phyloP scores from a whole-genome alignment of 2,113 vertebrate species.

The Phyllopteryx taeniolatus region DNA sequence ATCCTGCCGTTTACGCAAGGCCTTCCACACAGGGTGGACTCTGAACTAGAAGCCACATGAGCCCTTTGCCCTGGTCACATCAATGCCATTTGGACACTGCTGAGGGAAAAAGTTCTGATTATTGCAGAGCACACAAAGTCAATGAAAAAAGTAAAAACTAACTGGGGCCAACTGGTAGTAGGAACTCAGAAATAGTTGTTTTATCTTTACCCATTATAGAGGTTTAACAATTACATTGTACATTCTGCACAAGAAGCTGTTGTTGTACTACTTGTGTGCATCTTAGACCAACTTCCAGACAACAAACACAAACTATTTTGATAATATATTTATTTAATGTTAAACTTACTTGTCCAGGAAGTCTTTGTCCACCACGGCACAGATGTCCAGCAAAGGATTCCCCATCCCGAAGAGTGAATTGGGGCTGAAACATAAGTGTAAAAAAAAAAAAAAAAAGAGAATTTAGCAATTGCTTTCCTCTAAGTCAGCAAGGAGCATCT shows the following conservation, averaged over 20 bases:
- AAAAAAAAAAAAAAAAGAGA: not conserved
- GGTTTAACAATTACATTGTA: constrained; percentile 1
- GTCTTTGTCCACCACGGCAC: constrained; percentile 92
- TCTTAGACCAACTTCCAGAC: not conserved
- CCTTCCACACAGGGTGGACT: constrained; percentile 42
- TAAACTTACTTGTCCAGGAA: constrained; percentile 92
- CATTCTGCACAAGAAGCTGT: not conserved
- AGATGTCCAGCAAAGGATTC: constrained; percentile 95
- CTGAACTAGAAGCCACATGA: constrained; percentile 30
- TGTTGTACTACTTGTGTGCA: too few species aligned
- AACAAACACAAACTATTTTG: not conserved
- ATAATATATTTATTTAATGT: not conserved
- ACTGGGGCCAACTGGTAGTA: not conserved
- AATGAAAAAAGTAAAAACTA: not conserved
- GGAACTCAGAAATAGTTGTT: not conserved
- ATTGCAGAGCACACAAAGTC: not conserved
- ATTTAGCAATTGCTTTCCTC: not conserved
- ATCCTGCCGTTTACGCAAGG: constrained; percentile 50
- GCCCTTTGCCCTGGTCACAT: constrained; percentile 48
- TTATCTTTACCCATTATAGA: not conserved
- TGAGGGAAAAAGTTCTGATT: not conserved
- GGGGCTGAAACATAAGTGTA: constrained; percentile 73
- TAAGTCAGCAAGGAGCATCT: not conserved
- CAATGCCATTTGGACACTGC: not conserved
- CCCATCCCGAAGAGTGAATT: constrained; percentile 97